Base-by-base conservation (phyloP, 1,140 invertebrate species). In the Sitodiplosis mosellana region DNA sequence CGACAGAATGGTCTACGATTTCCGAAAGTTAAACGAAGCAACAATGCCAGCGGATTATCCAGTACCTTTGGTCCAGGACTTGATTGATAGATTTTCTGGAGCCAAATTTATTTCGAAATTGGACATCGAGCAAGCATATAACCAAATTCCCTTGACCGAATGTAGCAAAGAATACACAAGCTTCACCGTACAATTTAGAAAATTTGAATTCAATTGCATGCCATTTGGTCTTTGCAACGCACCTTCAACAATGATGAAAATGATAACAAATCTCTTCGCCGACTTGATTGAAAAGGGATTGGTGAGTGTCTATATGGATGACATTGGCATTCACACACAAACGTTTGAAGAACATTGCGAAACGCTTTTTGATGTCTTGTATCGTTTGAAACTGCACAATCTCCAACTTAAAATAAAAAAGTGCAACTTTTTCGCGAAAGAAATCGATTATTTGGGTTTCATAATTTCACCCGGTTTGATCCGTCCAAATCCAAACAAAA, bases 181-280 rank as follows among this genome's bases (percentile, higher is more conserved):
- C 1, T 69, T 70, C 52, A 52, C 51, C 7, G 55, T 63, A 1
- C 58, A 54, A 21, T 57, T 59, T 20, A 52, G 57, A 40, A 59
- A 57, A 8, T 67, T 52, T 47, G 51, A 59, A 41, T 52, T 49
- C 27, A 48, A n/a, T 1, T 46, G 27, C 1, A 54, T 54, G 51
- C 51, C 47, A 1, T 52, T 54, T 21, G 51, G 46, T 65, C 61
- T 52, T 21, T 46, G 36, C 19, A 54, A 54, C 38, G 48, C 49
- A 1, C 47, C 53, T 0, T 46, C 47, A 34, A 50, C 46, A 1
- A 47, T 51, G 33, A 48, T 49, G 46, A 54, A 47, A 8, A 56
- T 60, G 1, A 58, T 69, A 48, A 60, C 63, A 1, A 61, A 63
- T 51, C 62, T 61, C 6, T 50, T 69, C 1, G 22, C 42, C 27